Conservation (phyloP, 2,113 vertebrate genomes). For the Riparia riparia region DNA sequence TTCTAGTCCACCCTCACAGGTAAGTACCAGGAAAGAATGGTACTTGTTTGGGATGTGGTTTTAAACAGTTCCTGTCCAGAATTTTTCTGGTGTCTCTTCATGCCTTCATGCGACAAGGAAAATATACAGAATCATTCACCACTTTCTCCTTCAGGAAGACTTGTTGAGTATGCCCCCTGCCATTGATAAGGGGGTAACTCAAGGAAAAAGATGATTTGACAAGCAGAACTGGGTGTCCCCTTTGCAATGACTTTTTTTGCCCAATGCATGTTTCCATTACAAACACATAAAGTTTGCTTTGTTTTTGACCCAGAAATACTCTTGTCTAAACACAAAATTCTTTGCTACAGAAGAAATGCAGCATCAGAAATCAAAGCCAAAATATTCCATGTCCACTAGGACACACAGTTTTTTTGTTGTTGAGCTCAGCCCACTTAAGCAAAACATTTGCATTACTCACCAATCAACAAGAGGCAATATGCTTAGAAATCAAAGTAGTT, state of each 20-base stretch:
- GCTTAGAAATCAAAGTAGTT: background rate
- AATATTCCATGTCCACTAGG: background rate
- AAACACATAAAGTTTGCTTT: background rate
- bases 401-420: background rate
- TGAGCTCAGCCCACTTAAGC: background rate
- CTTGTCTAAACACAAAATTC: background rate
- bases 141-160: background rate
- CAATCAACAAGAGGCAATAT: background rate
- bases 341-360: background rate
- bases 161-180: background rate
- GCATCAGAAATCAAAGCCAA: background rate
- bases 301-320: background rate
- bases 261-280: fast-evolving
- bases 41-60: background rate
- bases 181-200: background rate
- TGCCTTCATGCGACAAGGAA: background rate
- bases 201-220: background rate
- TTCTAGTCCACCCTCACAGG: background rate
- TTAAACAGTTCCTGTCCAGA: background rate
- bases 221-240: fast-evolving
- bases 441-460: slow-evolving; percentile 4
- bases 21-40: background rate
- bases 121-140: background rate
- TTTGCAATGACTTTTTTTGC: background rate
- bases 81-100: background rate